phyloP scores from a whole-genome alignment of 2,113 vertebrate species.

The Ursus arctos region DNA sequence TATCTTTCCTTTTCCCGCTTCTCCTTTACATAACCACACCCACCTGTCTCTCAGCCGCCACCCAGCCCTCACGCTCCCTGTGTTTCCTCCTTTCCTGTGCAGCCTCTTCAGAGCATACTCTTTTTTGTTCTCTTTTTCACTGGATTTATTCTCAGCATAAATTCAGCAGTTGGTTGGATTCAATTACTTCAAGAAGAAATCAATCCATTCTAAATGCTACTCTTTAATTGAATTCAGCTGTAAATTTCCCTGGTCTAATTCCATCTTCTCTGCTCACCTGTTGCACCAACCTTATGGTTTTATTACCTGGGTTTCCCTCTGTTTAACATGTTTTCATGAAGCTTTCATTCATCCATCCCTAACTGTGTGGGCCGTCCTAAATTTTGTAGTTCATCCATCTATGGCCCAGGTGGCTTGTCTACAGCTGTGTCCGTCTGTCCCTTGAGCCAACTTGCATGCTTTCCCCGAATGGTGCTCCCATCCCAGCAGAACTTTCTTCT shows the following conservation, averaged over 20 bases:
- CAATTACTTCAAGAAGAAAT: not conserved
- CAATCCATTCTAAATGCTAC: constrained; percentile 23
- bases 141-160: constrained; percentile 27
- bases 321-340: not conserved
- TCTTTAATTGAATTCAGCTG: constrained; percentile 27
- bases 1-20: not conserved
- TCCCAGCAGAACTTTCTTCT: not conserved
- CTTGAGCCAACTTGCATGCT: not conserved
- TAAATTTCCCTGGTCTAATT: not conserved
- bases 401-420: not conserved
- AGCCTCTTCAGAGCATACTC: not conserved
- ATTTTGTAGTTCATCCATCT: not conserved
- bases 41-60: not conserved
- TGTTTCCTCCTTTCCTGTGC: not conserved
- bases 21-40: not conserved
- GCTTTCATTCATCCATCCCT: not conserved
- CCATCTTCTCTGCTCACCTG: not conserved
- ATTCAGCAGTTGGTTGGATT: not conserved
- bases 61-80: not conserved
- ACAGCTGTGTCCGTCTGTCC: not conserved
- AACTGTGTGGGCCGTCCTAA: not conserved
- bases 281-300: not conserved
- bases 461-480: not conserved
- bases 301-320: not conserved
- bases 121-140: not conserved